Evolutionary conservation across 2,888 invertebrate species (phyloP).

Genomic region (Chironomus riparius): DNA sequence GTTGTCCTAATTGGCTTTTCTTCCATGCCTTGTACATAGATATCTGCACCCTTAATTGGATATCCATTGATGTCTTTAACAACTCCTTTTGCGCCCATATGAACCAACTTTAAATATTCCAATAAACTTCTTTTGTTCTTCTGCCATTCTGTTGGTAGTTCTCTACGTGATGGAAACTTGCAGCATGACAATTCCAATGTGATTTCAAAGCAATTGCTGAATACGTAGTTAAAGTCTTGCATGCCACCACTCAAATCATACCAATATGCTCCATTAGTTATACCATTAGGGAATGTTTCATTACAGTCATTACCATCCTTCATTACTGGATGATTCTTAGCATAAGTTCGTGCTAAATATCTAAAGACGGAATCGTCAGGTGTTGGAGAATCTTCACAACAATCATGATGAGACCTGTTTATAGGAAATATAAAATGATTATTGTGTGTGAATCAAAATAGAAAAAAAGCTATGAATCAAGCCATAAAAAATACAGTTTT

Average conservation of each 20-base stretch:
- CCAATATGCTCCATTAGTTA: slow-evolving; percentile 91
- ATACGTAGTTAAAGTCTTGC: slow-evolving; percentile 96
- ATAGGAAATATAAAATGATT: neutral
- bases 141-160: slow-evolving; percentile 71
- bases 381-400: slow-evolving; percentile 63
- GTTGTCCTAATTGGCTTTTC: slow-evolving; percentile 72
- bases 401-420: slow-evolving; percentile 45
- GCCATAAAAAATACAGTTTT: neutral
- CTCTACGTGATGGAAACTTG: slow-evolving; percentile 72
- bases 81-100: slow-evolving; percentile 56
- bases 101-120: slow-evolving; percentile 71
- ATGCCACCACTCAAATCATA: slow-evolving; percentile 87
- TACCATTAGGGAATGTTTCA: slow-evolving; percentile 66
- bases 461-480: neutral
- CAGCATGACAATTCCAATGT: slow-evolving; percentile 95
- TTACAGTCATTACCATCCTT: slow-evolving; percentile 60
- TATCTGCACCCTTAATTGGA: slow-evolving; percentile 54
- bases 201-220: slow-evolving; percentile 92
- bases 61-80: slow-evolving; percentile 40
- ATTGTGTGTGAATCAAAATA: neutral
- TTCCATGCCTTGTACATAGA: slow-evolving; percentile 65
- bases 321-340: slow-evolving; percentile 68
- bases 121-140: slow-evolving; percentile 79
- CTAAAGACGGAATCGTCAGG: slow-evolving; percentile 79
- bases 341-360: slow-evolving; percentile 66